Evolutionary conservation across 2,888 invertebrate species (phyloP), one percentile per base, ranked within the genome.

Genomic region (Periphyllus acericola): DNA sequence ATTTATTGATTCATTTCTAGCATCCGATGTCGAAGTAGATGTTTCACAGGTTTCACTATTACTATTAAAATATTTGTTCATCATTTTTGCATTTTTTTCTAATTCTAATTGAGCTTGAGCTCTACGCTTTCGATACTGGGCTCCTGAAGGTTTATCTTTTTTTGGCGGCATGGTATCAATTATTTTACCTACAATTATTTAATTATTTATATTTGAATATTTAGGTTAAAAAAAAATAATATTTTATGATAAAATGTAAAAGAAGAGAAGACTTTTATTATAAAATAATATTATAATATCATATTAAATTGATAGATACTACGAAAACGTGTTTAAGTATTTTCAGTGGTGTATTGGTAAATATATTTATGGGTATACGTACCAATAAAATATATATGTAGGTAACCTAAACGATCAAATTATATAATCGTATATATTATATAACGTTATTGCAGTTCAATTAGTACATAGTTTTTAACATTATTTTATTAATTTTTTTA

Each of bases 61-160:
- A 19, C 36, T 36, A 5, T 36, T 36, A 36, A 36, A 75, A 75
- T 75, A 78, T 78, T 52, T 78, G 21, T 55, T 78, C 78, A 78
- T 78, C 4, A 78, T 34, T 29, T n/a, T 32, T 78, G 78, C 78
- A 78, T 78, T 78, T 46, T 52, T 78, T 78, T 78, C n/a, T 32
- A 78, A 32, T 78, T 78, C 55, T 52, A 78, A 78, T 32, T 78
- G 52, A 78, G 55, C 32, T 78, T 78, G n/a, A 1, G 78, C 55
- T 46, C 52, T 78, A 55, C 78, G 55, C 32, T 78, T 78, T 78
- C 52, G 32, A 79, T 79, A 29, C 34, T 79, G 79, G 19, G 34
- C 21, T 34, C 79, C 60, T 25, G 34, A 79, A 55, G 17, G 79
- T 60, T 79, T 79, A 19, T 79, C 79, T 79, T 79, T 79, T 79